phyloP scores from a whole-genome alignment of 2,113 vertebrate genomes.

The Solenodon paradoxus region DNA sequence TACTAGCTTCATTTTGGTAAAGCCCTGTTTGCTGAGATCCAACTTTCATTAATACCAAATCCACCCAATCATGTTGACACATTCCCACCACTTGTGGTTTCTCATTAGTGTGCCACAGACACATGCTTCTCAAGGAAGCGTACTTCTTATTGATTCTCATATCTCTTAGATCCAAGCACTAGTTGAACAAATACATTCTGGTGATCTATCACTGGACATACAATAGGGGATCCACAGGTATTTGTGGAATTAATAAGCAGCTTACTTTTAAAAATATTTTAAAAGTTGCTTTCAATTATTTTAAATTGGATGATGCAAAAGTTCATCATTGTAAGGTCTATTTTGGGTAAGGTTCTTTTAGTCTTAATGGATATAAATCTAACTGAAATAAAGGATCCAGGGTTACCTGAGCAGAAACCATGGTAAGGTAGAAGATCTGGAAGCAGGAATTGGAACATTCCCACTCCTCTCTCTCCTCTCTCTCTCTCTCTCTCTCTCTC shows the following conservation, averaged over 20 bases:
- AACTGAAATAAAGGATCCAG: neutral
- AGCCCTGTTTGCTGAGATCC: neutral
- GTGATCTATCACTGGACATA: neutral
- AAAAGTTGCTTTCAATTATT: neutral
- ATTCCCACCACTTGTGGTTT: too few species aligned
- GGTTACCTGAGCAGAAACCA: neutral
- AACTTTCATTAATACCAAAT: neutral
- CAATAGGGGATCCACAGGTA: neutral
- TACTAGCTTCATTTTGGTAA: neutral
- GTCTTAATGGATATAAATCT: neutral
- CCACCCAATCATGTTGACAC: neutral
- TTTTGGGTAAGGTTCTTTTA: neutral
- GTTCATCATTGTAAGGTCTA: neutral
- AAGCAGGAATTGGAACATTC: neutral
- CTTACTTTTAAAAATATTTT: neutral
- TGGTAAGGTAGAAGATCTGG: neutral
- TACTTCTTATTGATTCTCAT: neutral
- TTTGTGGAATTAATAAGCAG: neutral
- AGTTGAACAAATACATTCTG: neutral
- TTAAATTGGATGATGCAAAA: neutral
- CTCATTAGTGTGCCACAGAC: neutral
- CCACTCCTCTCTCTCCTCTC: neutral
- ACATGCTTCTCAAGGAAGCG: neutral
- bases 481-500: accelerated
- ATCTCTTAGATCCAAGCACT: neutral